These are phyloP conservation scores for Betta splendens DNA, from an alignment of 2,797 vertebrate species.

Conservation along the genomic window DNA sequence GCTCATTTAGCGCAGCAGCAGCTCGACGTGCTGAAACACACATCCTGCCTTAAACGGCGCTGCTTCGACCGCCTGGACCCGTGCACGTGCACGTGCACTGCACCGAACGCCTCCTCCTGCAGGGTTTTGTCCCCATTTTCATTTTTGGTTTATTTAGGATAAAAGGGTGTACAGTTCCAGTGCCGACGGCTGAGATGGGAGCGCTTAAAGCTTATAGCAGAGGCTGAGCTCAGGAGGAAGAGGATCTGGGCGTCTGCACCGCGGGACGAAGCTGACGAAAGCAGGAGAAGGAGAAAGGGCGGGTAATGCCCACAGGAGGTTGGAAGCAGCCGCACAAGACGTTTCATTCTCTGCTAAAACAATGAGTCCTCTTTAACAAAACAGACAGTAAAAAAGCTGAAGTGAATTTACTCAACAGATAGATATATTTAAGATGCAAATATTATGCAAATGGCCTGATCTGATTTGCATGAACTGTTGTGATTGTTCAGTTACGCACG, in stretches of 20 bases:
- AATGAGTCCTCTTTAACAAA: too few species aligned
- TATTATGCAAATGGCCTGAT: not conserved
- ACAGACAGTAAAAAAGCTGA: not conserved
- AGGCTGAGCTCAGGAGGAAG: constrained; percentile 1
- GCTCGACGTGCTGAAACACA: constrained; percentile 68
- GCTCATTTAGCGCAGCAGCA: constrained; percentile 58
- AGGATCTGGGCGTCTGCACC: not conserved
- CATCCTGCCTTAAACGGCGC: constrained; percentile 69
- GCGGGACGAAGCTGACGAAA: constrained; percentile 19
- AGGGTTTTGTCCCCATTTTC: too few species aligned
- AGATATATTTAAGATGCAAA: not conserved
- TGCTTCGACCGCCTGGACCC: not conserved
- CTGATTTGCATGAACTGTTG: constrained; percentile 23
- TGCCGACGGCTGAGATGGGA: not conserved
- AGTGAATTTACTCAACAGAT: not conserved
- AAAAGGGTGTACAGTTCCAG: constrained; percentile 9
- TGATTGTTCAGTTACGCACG: not conserved
- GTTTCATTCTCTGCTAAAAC: too few species aligned
- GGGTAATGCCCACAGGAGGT: too few species aligned
- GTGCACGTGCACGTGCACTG: not conserved
- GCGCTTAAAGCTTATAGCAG: not conserved
- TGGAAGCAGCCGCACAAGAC: too few species aligned
- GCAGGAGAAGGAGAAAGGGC: constrained; percentile 11
- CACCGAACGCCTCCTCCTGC: too few species aligned
- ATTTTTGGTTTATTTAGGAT: too few species aligned